These are phyloP conservation scores for Troides oblongomaculatus DNA, from an alignment of 2,888 invertebrate genomes.

Conservation along the genomic window DNA sequence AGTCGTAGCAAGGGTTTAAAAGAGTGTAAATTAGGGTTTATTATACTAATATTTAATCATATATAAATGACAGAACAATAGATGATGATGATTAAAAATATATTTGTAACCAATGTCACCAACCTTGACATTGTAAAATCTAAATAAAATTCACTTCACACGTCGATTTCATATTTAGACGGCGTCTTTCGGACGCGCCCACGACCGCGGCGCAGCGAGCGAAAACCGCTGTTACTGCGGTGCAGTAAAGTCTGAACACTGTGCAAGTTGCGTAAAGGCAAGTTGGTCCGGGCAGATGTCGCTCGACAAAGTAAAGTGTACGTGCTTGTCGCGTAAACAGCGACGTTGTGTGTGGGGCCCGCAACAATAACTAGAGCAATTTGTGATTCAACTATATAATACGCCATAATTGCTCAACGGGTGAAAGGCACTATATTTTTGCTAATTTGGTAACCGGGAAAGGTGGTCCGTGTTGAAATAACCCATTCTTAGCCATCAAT, in stretches of 20 bases:
- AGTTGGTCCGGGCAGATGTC: constrained; percentile 57
- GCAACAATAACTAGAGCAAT: constrained; percentile 74
- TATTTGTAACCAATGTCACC: constrained; percentile 22
- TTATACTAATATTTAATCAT: too few relatives aligned
- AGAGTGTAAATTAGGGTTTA: too few relatives aligned
- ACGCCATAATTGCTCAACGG: constrained; percentile 55
- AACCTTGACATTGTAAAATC: constrained; percentile 39
- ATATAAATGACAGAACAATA: too few relatives aligned
- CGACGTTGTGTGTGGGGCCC: constrained; percentile 71
- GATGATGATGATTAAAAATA: background rate
- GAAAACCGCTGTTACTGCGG: constrained; percentile 41
- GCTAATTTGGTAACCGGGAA: constrained; percentile 47
- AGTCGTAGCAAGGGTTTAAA: too few relatives aligned
- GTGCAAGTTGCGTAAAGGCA: background rate
- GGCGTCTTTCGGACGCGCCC: constrained; percentile 49
- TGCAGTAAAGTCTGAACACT: constrained; percentile 37
- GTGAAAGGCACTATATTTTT: constrained; percentile 46
- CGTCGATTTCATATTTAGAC: constrained; percentile 64
- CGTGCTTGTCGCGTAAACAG: constrained; percentile 76
- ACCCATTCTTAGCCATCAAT: constrained; percentile 36
- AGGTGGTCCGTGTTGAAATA: constrained; percentile 44
- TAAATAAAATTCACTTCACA: constrained; percentile 58
- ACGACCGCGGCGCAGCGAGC: constrained; percentile 33
- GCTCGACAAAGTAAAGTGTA: constrained; percentile 75
- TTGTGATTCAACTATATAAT: constrained; percentile 74